A percentile compares a stretch with the other conserved stretches of the same genome.
phyloP scores from a whole-genome alignment of 2,797 vertebrate species.

The Arnoldichthys spilopterus region DNA sequence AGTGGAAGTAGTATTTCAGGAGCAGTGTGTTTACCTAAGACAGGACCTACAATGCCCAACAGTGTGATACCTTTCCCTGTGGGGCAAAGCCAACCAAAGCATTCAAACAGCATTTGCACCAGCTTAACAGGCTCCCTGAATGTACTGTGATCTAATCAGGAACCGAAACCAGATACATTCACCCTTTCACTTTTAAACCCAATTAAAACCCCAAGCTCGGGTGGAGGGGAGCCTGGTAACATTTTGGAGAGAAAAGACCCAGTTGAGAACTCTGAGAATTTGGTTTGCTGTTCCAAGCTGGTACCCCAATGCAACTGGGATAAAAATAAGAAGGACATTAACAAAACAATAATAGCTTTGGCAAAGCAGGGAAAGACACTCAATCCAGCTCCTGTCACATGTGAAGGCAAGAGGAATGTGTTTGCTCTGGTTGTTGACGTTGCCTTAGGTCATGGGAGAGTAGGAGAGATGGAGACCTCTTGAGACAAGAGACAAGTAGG shows the following conservation, averaged over 20 bases:
- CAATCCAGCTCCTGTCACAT: conserved; percentile 61
- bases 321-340: conserved; percentile 60
- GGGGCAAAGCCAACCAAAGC: conserved; percentile 17
- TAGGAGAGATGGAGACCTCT: conserved; percentile 20
- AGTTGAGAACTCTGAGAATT: conserved; percentile 24
- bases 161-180: conserved; percentile 68
- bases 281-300: conserved; percentile 49
- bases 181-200: conserved; percentile 56
- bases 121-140: conserved; percentile 56
- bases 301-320: conserved; percentile 17
- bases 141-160: conserved; percentile 64
- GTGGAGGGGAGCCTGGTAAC: conserved; percentile 38
- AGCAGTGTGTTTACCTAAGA: conserved; percentile 5
- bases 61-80: conserved; percentile 33
- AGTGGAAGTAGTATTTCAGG: conserved; percentile 28
- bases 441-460: conserved; percentile 53
- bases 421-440: conserved; percentile 60
- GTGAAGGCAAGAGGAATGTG: conserved; percentile 60
- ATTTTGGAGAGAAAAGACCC: conserved; percentile 47
- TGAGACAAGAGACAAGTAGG: conserved; percentile 23
- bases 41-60: conserved; percentile 20
- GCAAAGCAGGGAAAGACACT: conserved; percentile 10
- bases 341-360: conserved; percentile 44
- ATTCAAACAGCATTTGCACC: conserved; percentile 42
- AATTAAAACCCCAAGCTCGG: conserved; percentile 57